These are phyloP conservation scores for Drepana falcataria DNA, from an alignment of 2,888 invertebrate genomes.

Conservation along the genomic window DNA sequence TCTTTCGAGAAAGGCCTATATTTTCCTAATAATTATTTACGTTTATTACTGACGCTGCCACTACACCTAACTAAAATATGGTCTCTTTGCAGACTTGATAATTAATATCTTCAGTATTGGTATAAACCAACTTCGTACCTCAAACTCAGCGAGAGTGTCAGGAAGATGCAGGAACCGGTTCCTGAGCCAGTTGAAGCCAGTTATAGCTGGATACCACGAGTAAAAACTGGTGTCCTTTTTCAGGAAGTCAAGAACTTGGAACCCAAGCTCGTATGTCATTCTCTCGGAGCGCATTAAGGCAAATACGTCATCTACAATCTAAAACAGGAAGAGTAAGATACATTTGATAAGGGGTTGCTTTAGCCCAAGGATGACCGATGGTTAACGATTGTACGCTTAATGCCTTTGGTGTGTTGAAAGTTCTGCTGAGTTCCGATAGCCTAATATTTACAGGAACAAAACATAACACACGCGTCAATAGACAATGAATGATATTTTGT, in stretches of 20 bases:
- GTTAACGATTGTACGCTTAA: too few relatives aligned
- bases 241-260: slow-evolving; percentile 58
- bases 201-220: slow-evolving; percentile 65
- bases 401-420: too few relatives aligned
- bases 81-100: not conserved
- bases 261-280: slow-evolving; percentile 48
- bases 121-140: slow-evolving; percentile 37
- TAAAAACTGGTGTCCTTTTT: slow-evolving; percentile 60
- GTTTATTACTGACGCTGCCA: too few relatives aligned
- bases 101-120: not conserved
- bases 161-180: slow-evolving; percentile 62
- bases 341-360: not conserved
- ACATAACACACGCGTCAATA: too few relatives aligned
- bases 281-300: slow-evolving; percentile 60
- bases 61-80: too few relatives aligned
- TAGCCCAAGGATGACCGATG: too few relatives aligned
- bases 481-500: too few relatives aligned
- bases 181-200: slow-evolving; percentile 62
- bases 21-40: too few relatives aligned
- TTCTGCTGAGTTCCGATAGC: too few relatives aligned
- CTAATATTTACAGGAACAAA: too few relatives aligned
- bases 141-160: slow-evolving; percentile 39
- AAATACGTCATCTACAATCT: slow-evolving; percentile 71
- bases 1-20: too few relatives aligned
- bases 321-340: slow-evolving; percentile 13